Conservation (phyloP, 2,113 vertebrate species). For the Syngnathus scovelli region DNA sequence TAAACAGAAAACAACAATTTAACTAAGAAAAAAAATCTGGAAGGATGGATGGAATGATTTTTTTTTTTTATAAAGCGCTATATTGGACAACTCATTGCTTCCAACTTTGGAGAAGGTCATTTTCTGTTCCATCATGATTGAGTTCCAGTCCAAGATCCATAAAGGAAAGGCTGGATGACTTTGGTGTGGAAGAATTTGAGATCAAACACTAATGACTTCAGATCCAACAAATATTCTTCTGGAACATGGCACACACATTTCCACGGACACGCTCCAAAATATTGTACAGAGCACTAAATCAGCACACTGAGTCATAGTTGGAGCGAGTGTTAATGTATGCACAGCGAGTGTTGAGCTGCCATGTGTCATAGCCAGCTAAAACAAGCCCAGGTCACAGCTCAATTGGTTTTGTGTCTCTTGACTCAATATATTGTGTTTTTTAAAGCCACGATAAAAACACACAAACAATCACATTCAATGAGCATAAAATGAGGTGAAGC, state of each 20-base stretch:
- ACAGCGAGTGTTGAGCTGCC: constrained; percentile 45
- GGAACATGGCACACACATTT: background rate
- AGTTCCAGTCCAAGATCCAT: background rate
- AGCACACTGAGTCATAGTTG: constrained; percentile 38
- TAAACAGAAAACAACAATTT: background rate
- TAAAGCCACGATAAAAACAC: constrained; percentile 44
- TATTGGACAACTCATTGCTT: background rate
- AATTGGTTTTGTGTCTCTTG: constrained; percentile 53
- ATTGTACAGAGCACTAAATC: constrained; percentile 40
- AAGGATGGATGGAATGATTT: background rate
- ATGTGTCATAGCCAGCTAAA: constrained; percentile 42
- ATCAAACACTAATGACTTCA: background rate
- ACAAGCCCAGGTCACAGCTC: constrained; percentile 47
- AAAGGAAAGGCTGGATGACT: background rate
- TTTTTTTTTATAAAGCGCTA: background rate
- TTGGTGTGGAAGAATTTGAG: background rate
- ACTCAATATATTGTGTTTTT: constrained; percentile 37
- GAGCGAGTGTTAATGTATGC: constrained; percentile 56
- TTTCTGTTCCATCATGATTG: background rate
- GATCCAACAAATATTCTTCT: background rate
- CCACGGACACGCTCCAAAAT: background rate
- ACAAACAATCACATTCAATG: constrained; percentile 35
- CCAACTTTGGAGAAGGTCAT: background rate
- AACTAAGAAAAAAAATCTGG: background rate
- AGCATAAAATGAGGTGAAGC: constrained; percentile 42